Base-by-base conservation (phyloP, 2,888 invertebrate species). In the Synanthedon vespiformis region DNA sequence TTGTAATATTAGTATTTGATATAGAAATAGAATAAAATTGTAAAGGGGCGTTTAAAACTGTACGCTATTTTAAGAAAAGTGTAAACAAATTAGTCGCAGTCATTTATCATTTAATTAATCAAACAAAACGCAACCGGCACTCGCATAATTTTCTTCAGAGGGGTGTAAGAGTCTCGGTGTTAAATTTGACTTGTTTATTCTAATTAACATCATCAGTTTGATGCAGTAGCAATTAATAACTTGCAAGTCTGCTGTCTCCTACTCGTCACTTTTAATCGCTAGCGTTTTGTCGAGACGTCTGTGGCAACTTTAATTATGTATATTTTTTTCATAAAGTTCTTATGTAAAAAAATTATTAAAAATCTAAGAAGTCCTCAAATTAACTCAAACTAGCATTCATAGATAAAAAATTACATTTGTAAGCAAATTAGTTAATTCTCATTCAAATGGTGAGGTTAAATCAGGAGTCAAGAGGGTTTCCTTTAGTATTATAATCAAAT, bases 401-500 rank as follows among this genome's bases (percentile, higher is more conserved):
- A 34, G 10, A 34, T 34, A 34, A 34, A 34, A 34, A 34, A 34
- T 8, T 34, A 34, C 34, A 34, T 34, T 34, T 58, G 55, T 53
- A 55, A 69, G 67, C 67, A 80, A 80, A 34, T 34, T 34, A 34
- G 34, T 34, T 34, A 34, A 34, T 34, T 34, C 5, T 34, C 34
- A 34, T 34, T 34, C 34, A 34, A 34, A 34, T 34, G 34, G 34
- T 34, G 10, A 34, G 34, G 34, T 34, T 34, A 34, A 34, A 34
- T 34, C 34, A 10, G 3, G 69, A 70, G 70, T 68, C 71, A 78
- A 80, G 79, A 80, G 75, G 74, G 81, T 82, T 82, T 80, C 83
- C 82, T 84, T 85, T 77, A 77, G 34, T 34, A 34, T 34, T 34
- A 81, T 84, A 83, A 83, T 83, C 82, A 83, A 83, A 82, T 64